A percentile compares a stretch with the other conserved stretches of the same genome.
These are phyloP conservation scores for Sebastes trivittatus DNA, from an alignment of 2,797 vertebrate species.

Conservation along the genomic window DNA sequence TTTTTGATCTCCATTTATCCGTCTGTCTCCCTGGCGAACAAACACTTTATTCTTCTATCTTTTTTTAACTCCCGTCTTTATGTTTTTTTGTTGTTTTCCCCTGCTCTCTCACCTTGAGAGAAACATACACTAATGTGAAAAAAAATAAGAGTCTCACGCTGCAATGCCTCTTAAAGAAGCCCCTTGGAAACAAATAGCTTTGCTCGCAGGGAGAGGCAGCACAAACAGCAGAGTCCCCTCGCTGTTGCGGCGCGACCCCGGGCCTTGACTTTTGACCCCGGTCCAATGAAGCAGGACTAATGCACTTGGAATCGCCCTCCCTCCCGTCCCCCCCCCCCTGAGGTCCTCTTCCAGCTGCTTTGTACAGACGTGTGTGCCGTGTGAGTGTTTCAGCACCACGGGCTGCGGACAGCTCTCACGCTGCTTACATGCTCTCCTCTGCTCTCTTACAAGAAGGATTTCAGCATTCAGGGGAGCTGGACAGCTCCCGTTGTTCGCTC, in stretches of 20 bases:
- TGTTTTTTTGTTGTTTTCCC: background rate
- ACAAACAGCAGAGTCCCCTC: slow-evolving; percentile 38
- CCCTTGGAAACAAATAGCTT: slow-evolving; percentile 65
- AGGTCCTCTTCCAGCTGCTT: slow-evolving; percentile 34
- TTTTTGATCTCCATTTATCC: slow-evolving; percentile 36
- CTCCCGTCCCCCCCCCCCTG: background rate
- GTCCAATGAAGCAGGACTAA: slow-evolving; percentile 59
- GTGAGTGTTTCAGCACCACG: slow-evolving; percentile 55
- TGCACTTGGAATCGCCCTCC: slow-evolving; percentile 26
- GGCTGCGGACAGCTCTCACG: slow-evolving; percentile 58
- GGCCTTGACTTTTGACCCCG: slow-evolving; percentile 52
- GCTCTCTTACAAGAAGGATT: slow-evolving; percentile 19
- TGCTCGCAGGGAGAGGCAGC: slow-evolving; percentile 30
- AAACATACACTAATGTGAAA: background rate
- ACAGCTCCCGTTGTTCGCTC: slow-evolving; percentile 26
- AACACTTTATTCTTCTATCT: slow-evolving; percentile 6
- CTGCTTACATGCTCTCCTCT: slow-evolving; percentile 15
- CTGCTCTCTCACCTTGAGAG: slow-evolving; percentile 36
- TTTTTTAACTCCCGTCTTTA: slow-evolving; percentile 10
- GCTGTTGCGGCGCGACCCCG: slow-evolving; percentile 13
- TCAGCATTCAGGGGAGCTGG: slow-evolving; percentile 22
- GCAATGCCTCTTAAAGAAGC: slow-evolving; percentile 29
- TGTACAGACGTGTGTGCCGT: slow-evolving; percentile 1
- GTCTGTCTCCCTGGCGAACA: background rate
- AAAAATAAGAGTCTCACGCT: background rate